Evolutionary conservation across 2,797 vertebrate species (phyloP), one percentile per base, ranked within the genome.

Genomic region (Labeo calbasu): DNA sequence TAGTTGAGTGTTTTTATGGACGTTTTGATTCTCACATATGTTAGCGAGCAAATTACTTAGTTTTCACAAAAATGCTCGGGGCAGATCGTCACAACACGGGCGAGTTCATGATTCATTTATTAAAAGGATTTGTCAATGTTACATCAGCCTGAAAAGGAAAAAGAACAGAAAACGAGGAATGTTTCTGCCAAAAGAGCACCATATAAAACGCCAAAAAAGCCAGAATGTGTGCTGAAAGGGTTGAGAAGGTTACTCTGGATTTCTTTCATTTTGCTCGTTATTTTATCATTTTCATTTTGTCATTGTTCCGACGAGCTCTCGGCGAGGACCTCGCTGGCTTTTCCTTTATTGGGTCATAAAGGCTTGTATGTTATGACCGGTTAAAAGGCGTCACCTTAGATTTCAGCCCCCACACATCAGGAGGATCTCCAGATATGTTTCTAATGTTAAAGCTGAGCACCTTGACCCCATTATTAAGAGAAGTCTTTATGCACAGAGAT

Each of bases 381-480:
- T 88, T 89, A 88, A 86, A 88, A 88, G 81, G 85, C 85, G 84
- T 85, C 89, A 66, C 23, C 82, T 81, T 75, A 85, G 85, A 86
- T 87, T 87, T 86, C 83, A 89, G 81, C 65, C 71, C 55, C 69
- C 87, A 77, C 88, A 89, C 87, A 86, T 90, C 89, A 89, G 63
- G 51, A 50, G 43, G 17, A 68, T 77, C 86, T 84, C 84, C 84
- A 63, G 75, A 84, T 83, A 73, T 19, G 68, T 81, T 66, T 9
- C 72, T 89, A 88, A 84, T 81, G 81, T 81, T 76, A 78, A 61
- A 80, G 77, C 88, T 86, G 82, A 90, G 82, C 86, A 85, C 87
- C 81, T 89, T 90, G 89, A 89, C 87, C 89, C 88, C 88, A 85
- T 87, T 85, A 86, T 86, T 88, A 88, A 87, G 66, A 70, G 79